These are phyloP conservation scores for Metacarcinus magister DNA, from an alignment of 2,888 invertebrate genomes.

Conservation along the genomic window DNA sequence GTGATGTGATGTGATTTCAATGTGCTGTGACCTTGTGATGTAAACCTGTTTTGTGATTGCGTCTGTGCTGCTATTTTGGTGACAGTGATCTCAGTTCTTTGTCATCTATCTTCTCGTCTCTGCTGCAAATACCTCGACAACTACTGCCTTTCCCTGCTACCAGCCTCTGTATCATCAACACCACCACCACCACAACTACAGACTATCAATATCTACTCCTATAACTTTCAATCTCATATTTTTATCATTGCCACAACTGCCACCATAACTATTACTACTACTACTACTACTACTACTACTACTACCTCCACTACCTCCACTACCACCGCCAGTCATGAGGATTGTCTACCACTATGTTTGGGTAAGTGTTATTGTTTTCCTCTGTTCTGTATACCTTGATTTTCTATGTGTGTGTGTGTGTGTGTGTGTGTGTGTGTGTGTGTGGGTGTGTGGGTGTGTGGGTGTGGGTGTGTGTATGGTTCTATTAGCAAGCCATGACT, in stretches of 20 bases:
- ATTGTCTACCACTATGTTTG: conserved; percentile 59
- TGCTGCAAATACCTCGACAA: not conserved
- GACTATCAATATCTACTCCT: not conserved
- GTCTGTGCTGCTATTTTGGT: not conserved
- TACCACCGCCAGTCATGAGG: conserved; percentile 47
- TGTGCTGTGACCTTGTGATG: not conserved
- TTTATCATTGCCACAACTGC: not conserved
- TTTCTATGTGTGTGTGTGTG: too few species aligned
- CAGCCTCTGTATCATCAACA: not conserved
- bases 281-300: not conserved
- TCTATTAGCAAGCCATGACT: too few species aligned
- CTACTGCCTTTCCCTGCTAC: not conserved
- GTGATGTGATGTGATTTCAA: not conserved
- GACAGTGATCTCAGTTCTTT: not conserved
- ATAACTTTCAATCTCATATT: not conserved
- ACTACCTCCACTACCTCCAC: not conserved
- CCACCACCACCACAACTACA: not conserved
- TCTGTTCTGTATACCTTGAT: not conserved
- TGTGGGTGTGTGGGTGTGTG: too few species aligned
- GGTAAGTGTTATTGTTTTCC: conserved; percentile 42
- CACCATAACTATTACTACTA: not conserved
- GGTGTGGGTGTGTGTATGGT: too few species aligned
- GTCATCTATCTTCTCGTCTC: not conserved
- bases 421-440: too few species aligned
- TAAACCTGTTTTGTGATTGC: not conserved